phyloP scores from a whole-genome alignment of 2,797 vertebrate species.

The Tauraco hartlaubi region DNA sequence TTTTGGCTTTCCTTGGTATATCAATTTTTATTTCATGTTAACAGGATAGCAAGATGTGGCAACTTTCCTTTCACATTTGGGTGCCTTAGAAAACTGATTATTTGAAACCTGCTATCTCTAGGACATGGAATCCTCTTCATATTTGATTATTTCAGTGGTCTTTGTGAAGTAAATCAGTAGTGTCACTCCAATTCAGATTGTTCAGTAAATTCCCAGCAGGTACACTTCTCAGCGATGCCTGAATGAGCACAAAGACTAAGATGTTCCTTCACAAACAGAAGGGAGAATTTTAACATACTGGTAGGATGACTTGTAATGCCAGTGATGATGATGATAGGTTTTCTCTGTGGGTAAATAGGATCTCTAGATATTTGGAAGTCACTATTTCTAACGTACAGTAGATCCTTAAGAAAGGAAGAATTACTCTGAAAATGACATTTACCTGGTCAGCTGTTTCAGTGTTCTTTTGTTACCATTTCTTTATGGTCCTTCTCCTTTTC shows the following conservation, averaged over 20 bases:
- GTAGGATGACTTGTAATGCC: not conserved
- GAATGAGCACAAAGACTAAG: not conserved
- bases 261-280: not conserved
- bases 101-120: not conserved
- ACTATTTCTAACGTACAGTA: not conserved
- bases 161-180: not conserved
- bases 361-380: not conserved
- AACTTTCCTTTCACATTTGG: not conserved
- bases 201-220: not conserved
- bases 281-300: not conserved
- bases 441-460: not conserved
- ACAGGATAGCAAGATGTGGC: not conserved
- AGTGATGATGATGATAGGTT: not conserved
- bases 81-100: not conserved
- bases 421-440: not conserved
- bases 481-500: not conserved
- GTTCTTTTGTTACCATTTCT: not conserved
- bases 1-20: conserved; percentile 96
- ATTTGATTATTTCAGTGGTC: not conserved
- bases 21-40: not conserved
- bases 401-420: not conserved
- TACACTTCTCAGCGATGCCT: not conserved
- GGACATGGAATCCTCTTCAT: not conserved
- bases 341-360: not conserved
- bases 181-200: not conserved